Percentiles rank a stretch among this genome's conserved stretches.
These are phyloP conservation scores for Belonocnema kinseyi DNA, from an alignment of 1,140 invertebrate species.

Conservation along the genomic window DNA sequence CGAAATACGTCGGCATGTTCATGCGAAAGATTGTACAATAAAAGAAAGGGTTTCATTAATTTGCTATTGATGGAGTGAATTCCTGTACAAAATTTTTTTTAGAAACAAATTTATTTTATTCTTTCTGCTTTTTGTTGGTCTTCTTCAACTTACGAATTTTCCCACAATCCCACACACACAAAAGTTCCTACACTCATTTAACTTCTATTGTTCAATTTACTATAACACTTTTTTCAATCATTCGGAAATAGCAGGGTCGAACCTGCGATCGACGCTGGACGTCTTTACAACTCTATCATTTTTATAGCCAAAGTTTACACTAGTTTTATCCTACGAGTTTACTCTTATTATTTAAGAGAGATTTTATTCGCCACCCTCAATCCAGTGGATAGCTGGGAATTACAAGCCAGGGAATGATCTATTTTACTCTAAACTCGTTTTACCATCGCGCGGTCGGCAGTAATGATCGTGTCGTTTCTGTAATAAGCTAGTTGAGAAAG, in stretches of 20 bases:
- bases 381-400: background rate
- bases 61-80: too few species aligned
- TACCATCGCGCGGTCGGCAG: conserved; percentile 14
- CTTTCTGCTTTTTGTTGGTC: too few species aligned
- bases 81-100: too few species aligned
- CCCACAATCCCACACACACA: too few species aligned
- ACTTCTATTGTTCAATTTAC: too few species aligned
- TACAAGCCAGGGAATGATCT: conserved; percentile 5
- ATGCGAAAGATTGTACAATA: background rate
- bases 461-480: conserved; percentile 27
- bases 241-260: background rate
- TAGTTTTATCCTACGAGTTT: background rate
- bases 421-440: conserved; percentile 19
- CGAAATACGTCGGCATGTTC: background rate
- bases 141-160: too few species aligned
- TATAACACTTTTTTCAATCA: conserved; percentile 7
- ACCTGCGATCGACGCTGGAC: background rate
- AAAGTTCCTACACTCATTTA: too few species aligned
- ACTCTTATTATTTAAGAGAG: background rate
- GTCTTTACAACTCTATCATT: background rate
- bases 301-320: background rate
- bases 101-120: too few species aligned
- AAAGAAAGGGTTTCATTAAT: too few species aligned
- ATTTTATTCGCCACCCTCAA: background rate
- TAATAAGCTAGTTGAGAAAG: conserved; percentile 26